Conservation (phyloP, 1,140 invertebrate species). For the Hypothenemus hampei region DNA sequence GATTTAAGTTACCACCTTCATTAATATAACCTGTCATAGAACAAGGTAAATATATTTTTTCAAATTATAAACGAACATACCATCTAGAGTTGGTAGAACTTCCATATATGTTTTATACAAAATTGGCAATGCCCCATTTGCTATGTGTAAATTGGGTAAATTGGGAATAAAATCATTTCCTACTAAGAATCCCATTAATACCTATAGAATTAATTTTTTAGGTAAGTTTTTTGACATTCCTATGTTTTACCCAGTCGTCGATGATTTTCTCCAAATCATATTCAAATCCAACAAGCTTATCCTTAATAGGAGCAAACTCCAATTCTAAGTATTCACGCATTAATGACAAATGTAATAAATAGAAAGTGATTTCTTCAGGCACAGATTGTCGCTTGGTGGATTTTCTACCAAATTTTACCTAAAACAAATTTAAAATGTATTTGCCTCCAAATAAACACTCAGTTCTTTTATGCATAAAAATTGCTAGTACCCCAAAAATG, state of each 20-base stretch:
- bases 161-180: slow-evolving; percentile 98
- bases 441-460: background rate
- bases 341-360: slow-evolving; percentile 85
- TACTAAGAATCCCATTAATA: slow-evolving; percentile 92
- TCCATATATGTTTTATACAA: slow-evolving; percentile 86
- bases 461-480: too few species aligned
- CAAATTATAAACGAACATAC: slow-evolving; percentile 45
- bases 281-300: slow-evolving; percentile 56
- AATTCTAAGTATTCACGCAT: slow-evolving; percentile 89
- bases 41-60: background rate
- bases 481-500: too few species aligned
- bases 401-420: slow-evolving; percentile 66
- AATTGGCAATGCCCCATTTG: slow-evolving; percentile 77
- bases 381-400: slow-evolving; percentile 54
- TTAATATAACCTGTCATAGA: slow-evolving; percentile 80
- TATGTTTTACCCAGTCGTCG: slow-evolving; percentile 57
- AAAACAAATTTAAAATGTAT: slow-evolving; percentile 29
- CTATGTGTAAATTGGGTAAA: slow-evolving; percentile 90
- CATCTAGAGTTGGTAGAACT: slow-evolving; percentile 79
- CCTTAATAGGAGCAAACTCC: slow-evolving; percentile 79
- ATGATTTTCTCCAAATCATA: slow-evolving; percentile 80
- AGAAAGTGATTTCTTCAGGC: slow-evolving; percentile 89
- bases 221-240: too few species aligned
- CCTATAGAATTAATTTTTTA: slow-evolving; percentile 46
- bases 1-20: slow-evolving; percentile 78